Evolutionary conservation across 2,797 vertebrate species (phyloP).

Genomic region (Orientallactaga sibirica): DNA sequence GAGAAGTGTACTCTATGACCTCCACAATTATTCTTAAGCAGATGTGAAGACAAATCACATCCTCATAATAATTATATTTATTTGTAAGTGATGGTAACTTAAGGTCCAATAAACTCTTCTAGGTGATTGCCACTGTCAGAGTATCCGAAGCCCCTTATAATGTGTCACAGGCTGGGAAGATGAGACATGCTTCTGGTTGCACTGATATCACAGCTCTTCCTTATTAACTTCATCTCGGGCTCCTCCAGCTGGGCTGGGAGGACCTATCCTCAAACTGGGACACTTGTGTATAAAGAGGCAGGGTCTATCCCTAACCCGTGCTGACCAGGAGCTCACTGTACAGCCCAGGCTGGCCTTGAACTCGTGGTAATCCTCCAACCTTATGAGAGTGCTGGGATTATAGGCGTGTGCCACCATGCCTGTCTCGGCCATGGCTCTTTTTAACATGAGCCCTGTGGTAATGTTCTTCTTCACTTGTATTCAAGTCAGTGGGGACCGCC

Average conservation of each 20-base stretch:
- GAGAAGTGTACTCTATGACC: neutral
- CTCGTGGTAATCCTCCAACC: too few relatives aligned
- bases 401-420: too few relatives aligned
- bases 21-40: conserved; percentile 2
- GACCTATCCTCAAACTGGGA: neutral
- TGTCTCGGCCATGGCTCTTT: neutral
- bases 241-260: neutral
- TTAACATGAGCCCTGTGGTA: neutral
- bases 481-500: neutral
- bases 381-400: too few relatives aligned
- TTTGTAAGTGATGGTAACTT: neutral
- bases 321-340: too few relatives aligned
- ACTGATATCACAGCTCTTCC: fast-evolving
- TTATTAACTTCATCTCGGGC: neutral
- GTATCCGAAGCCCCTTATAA: neutral
- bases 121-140: neutral
- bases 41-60: conserved; percentile 22
- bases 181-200: too few relatives aligned
- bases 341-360: too few relatives aligned
- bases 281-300: neutral
- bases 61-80: conserved; percentile 26
- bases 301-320: too few relatives aligned
- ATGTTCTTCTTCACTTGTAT: neutral
- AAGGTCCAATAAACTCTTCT: neutral
- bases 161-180: neutral